A percentile compares a stretch with the other conserved stretches of the same genome.
Evolutionary conservation across 1,140 invertebrate species (phyloP).

Genomic region (Pachypeltis micranthus): DNA sequence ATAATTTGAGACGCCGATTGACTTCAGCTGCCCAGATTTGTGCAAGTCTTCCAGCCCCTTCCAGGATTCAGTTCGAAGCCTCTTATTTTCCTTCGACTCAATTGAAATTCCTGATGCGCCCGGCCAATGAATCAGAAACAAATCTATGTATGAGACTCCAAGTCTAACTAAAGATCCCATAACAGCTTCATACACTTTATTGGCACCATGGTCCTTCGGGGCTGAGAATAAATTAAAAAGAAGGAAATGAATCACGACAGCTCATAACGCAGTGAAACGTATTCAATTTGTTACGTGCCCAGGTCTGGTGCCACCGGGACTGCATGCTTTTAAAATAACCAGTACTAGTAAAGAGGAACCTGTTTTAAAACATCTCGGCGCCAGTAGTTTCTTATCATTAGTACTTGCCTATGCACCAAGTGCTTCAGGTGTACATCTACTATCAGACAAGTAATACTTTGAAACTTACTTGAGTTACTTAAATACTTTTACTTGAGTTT

Average conservation of each 20-base stretch:
- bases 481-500: too few species aligned
- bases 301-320: too few species aligned
- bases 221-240: slow-evolving; percentile 36
- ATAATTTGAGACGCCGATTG: slow-evolving; percentile 78
- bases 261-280: too few species aligned
- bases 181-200: slow-evolving; percentile 43
- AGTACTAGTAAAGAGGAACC: too few species aligned
- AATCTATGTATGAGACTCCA: slow-evolving; percentile 57
- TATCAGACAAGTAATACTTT: too few species aligned
- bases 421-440: too few species aligned
- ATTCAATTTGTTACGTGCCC: too few species aligned
- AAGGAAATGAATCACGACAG: neutral
- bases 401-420: too few species aligned
- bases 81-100: slow-evolving; percentile 42
- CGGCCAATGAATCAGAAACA: slow-evolving; percentile 82
- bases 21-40: slow-evolving; percentile 43
- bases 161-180: slow-evolving; percentile 50
- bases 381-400: too few species aligned
- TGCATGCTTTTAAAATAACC: too few species aligned
- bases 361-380: too few species aligned
- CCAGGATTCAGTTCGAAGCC: slow-evolving; percentile 42
- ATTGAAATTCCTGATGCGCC: slow-evolving; percentile 44
- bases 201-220: slow-evolving; percentile 53
- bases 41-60: slow-evolving; percentile 48
- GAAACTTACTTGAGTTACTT: too few species aligned